Conservation (phyloP, 1,140 invertebrate species). For the Drosophila simulans region DNA sequence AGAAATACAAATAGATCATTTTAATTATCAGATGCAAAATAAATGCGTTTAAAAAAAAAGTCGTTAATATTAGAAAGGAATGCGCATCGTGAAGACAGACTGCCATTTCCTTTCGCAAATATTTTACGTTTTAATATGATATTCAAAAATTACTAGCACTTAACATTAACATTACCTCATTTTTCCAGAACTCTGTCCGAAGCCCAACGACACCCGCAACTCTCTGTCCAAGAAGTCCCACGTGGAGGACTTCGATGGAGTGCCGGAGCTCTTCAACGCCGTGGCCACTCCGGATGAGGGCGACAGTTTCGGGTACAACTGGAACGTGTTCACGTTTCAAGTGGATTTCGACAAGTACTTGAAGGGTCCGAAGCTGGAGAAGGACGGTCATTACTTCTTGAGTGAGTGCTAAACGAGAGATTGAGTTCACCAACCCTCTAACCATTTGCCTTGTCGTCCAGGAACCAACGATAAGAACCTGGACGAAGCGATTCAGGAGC, state of each 20-base stretch:
- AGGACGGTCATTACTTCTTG: conserved; percentile 75
- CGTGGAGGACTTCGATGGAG: conserved; percentile 93
- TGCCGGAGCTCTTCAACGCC: conserved; percentile 92
- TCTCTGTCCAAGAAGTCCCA: conserved; percentile 92
- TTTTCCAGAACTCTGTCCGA: conserved; percentile 93
- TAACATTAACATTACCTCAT: neutral
- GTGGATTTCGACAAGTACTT: conserved; percentile 88
- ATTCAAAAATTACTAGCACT: neutral
- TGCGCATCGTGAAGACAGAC: neutral
- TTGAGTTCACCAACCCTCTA: neutral
- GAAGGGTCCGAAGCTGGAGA: conserved; percentile 75
- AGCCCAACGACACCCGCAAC: conserved; percentile 90
- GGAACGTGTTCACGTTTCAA: conserved; percentile 92
- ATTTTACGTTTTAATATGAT: neutral
- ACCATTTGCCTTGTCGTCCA: neutral
- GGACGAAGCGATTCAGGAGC: conserved; percentile 80
- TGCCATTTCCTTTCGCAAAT: neutral
- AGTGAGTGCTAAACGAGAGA: conserved; percentile 49
- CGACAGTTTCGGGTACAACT: conserved; percentile 85
- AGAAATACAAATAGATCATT: conserved; percentile 1
- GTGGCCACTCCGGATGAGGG: conserved; percentile 88
- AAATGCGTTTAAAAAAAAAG: neutral
- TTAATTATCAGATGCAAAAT: conserved; percentile 14
- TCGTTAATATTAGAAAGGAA: conserved; percentile 1
- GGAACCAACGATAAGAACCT: conserved; percentile 71